phyloP scores from a whole-genome alignment of 2,888 invertebrate genomes.

The Polietes domitor region DNA sequence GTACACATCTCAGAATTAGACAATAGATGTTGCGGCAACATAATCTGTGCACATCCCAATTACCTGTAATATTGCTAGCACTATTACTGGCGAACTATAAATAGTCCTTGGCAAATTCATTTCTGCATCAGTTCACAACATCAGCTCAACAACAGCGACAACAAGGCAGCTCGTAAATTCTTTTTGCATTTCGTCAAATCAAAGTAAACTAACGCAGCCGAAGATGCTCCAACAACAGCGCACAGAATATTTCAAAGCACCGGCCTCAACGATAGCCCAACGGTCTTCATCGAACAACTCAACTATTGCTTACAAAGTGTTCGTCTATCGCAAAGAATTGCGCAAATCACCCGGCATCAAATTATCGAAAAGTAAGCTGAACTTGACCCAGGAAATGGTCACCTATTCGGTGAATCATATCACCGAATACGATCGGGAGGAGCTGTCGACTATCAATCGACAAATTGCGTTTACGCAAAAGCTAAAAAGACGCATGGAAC shows the following conservation, averaged over 20 bases:
- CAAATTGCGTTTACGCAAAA: slow-evolving; percentile 39
- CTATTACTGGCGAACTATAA: no score
- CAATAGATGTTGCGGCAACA: not conserved
- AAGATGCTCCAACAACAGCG: not conserved
- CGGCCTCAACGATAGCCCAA: not conserved
- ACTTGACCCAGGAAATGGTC: slow-evolving; percentile 52
- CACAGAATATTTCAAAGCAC: not conserved
- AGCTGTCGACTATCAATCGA: slow-evolving; percentile 50
- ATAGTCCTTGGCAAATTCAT: not conserved
- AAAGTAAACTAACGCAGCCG: not conserved
- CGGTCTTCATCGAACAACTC: not conserved
- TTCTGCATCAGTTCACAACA: not conserved
- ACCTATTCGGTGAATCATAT: slow-evolving; percentile 41
- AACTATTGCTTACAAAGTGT: slow-evolving; percentile 47
- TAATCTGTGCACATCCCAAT: not conserved
- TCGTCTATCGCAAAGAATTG: slow-evolving; percentile 44
- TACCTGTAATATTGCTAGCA: no score
- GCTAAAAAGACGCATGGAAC: slow-evolving; percentile 26
- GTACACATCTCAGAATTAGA: no score
- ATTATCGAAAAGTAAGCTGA: slow-evolving; percentile 47
- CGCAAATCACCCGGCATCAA: not conserved
- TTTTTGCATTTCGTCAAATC: not conserved
- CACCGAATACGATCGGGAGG: slow-evolving; percentile 30
- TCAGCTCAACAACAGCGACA: not conserved
- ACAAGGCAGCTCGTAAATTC: not conserved